Base-by-base conservation (phyloP, 1,140 invertebrate species). In the Leucophenga varia region DNA sequence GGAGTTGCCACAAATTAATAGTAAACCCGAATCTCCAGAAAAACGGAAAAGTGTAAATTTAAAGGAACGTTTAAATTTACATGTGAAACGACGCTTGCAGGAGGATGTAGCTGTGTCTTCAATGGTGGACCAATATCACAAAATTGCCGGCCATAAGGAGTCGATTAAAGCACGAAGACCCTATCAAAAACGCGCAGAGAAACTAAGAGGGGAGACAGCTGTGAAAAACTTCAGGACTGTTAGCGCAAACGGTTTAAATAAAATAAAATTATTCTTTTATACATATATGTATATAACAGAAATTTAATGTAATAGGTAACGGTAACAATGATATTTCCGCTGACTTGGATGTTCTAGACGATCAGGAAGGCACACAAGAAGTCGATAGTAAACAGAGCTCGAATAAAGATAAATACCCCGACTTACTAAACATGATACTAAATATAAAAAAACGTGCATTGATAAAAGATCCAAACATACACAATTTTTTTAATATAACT, bases 21-120 rank as follows among this genome's bases (percentile, higher is more conserved):
- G n/a, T n/a, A n/a, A n/a, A n/a, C n/a, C n/a, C n/a, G n/a, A n/a
- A n/a, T n/a, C n/a, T n/a, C n/a, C n/a, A n/a, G n/a, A n/a, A n/a
- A n/a, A n/a, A n/a, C 47, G 3, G 57, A 57, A 17, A 59, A 59
- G 3, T 31, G 18, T 37, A n/a, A n/a, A n/a, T n/a, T n/a, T n/a
- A 3, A 73, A 71, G 40, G 70, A 73, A n/a, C 68, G 68, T 0
- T 19, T 73, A 10, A 71, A 73, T 49, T 41, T 71, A 19, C 71
- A 73, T 41, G 71, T 73, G 1, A 73, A 73, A 46, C 55, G 71
- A 2, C 59, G 71, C 5, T 35, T 73, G 8, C 65, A 68, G 30
- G 63, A 65, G 30, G 61, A 71, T 28, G 13, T 38, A 2, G 49
- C 61, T n/a, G n/a, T n/a, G n/a, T n/a, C n/a, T n/a, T n/a, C 16